Evolutionary conservation across 2,888 invertebrate species (phyloP).

Genomic region (Myopa tessellatipennis): DNA sequence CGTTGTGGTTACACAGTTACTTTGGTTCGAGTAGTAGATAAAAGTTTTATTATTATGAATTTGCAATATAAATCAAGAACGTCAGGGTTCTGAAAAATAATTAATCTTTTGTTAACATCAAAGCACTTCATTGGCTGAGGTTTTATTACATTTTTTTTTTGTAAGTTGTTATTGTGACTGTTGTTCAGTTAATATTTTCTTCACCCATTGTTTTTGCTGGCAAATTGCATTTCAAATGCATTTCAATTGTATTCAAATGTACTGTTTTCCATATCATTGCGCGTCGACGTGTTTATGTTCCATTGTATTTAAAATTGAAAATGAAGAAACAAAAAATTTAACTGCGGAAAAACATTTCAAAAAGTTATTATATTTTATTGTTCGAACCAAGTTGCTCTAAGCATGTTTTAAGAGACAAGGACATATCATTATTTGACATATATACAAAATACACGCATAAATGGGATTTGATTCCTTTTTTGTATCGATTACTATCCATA

Average conservation of each 20-base stretch:
- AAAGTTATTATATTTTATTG: too few relatives aligned
- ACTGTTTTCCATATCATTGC: background rate
- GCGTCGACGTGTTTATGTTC: background rate
- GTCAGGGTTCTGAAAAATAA: background rate
- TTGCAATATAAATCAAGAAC: background rate
- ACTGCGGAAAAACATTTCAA: too few relatives aligned
- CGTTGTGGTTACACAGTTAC: too few relatives aligned
- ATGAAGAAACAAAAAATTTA: too few relatives aligned
- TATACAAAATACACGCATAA: background rate
- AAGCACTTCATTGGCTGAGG: background rate
- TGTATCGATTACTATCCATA: too few relatives aligned
- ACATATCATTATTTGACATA: background rate
- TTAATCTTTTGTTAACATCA: background rate
- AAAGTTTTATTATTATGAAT: slow-evolving; percentile 7
- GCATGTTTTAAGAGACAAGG: background rate
- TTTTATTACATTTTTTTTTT: slow-evolving; percentile 9
- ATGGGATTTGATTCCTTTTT: too few relatives aligned
- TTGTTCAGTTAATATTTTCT: background rate
- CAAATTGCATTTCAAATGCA: background rate
- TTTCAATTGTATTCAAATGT: background rate
- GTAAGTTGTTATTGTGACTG: slow-evolving; percentile 11
- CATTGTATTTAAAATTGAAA: background rate
- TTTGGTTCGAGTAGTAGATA: background rate
- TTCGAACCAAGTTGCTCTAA: too few relatives aligned
- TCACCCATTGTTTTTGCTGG: background rate